Base-by-base conservation (phyloP, 2,797 vertebrate species). In the Huso huso region DNA sequence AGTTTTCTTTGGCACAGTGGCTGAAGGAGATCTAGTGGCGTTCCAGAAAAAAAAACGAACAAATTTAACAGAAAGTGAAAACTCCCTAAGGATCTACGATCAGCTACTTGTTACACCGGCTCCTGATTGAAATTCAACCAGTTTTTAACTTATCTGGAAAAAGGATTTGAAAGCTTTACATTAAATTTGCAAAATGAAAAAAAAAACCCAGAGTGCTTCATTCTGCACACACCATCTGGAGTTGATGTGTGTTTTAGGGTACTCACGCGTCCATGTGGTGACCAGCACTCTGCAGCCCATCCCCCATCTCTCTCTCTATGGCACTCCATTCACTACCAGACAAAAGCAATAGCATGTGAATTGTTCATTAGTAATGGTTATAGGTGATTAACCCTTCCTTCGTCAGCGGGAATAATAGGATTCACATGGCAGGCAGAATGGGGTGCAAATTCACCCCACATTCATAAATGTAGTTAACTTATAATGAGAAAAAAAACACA, bases 201-300 rank as follows among this genome's bases (percentile, higher is more conserved):
- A 61, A 8, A 60, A 11, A 60, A 7, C 58, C 52, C n/a, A 11
- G 7, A 2, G 1, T 60, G 52, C 3, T 53, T 8, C 15, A 7
- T 62, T 8, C 37, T 15, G 15, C 15, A 15, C 8, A 23, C 8
- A 48, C 13, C 60, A 62, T 62, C 60, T 62, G 60, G 60, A 7
- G 18, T 23, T 62, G 10, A 62, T 49, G 52, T 64, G 55, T 48
- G 48, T 53, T 55, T 10, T 10, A 63, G 48, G 75, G 71, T 71
- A 90, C 95, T 93, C 84, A 98, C 96, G 95, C 95, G 73, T 99
- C 97, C 96, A 99, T 99, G 82, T 99, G 97, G 82, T 99, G 97
- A 51, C 97, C 97, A 64, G 96, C 96, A 77, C 97, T 98, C 81
- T 98, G 96, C 62, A 98, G 86, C 23, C 96, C 94, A 68, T 98